Evolutionary conservation across 2,797 vertebrate genomes (phyloP).

Genomic region (Silurus aristotelis): DNA sequence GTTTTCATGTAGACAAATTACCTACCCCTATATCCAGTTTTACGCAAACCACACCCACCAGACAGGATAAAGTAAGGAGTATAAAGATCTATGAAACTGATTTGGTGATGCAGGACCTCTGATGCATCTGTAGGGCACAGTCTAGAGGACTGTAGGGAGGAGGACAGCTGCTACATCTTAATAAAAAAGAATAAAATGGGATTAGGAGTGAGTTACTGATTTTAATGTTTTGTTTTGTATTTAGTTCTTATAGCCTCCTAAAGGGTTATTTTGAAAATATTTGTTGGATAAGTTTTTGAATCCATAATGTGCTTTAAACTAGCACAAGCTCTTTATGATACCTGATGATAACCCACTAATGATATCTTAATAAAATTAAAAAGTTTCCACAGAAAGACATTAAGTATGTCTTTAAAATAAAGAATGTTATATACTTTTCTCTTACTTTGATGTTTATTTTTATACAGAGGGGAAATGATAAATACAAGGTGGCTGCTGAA

Average conservation of each 20-base stretch:
- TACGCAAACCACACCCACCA: slow-evolving; percentile 56
- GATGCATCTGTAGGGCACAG: slow-evolving; percentile 59
- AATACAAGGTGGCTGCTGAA: slow-evolving; percentile 84
- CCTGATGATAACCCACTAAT: background rate
- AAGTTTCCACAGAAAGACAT: background rate
- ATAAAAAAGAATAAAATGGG: slow-evolving; percentile 69
- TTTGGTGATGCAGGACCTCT: slow-evolving; percentile 56
- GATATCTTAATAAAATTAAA: background rate
- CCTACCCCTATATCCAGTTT: slow-evolving; percentile 35
- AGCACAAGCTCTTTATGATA: background rate
- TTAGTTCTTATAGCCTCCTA: background rate
- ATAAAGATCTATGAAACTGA: slow-evolving; percentile 68
- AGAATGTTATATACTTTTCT: background rate
- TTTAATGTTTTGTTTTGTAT: background rate
- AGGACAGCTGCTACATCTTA: slow-evolving; percentile 63
- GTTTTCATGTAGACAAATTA: slow-evolving; percentile 22
- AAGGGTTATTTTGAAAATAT: background rate
- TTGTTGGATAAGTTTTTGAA: background rate
- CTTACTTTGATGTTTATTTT: slow-evolving; percentile 3
- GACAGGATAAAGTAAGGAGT: slow-evolving; percentile 63
- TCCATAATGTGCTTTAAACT: background rate
- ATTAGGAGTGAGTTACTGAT: slow-evolving; percentile 71
- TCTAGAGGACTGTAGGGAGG: slow-evolving; percentile 55
- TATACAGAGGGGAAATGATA: slow-evolving; percentile 87
- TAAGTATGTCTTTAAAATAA: background rate